Percentiles rank a stretch among this genome's conserved stretches.
These are phyloP conservation scores for Mionectes olivaceus DNA, from an alignment of 2,797 vertebrate genomes.

Conservation along the genomic window DNA sequence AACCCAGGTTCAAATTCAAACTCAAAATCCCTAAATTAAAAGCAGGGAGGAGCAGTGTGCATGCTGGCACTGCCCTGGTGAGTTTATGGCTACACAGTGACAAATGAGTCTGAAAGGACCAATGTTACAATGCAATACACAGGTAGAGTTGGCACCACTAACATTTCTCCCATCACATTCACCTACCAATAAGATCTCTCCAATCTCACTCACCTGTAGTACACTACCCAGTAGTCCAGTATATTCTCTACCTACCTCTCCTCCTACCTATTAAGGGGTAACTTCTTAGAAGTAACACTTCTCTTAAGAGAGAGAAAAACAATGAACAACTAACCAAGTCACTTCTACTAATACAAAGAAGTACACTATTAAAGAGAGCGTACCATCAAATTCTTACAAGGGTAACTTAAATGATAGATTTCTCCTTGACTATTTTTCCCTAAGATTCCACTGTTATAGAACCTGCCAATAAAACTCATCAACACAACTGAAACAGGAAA, in stretches of 20 bases:
- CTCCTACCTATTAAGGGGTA: not conserved
- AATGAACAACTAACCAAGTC: not conserved
- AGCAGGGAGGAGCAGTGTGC: not conserved
- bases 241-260: not conserved
- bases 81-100: not conserved
- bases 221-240: not conserved
- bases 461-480: conserved; percentile 26
- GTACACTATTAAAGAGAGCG: not conserved
- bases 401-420: not conserved
- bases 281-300: not conserved
- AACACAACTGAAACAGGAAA: conserved; percentile 29
- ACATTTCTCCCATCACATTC: not conserved
- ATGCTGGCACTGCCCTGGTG: not conserved
- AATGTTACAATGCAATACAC: not conserved
- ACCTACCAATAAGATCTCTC: not conserved
- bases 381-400: not conserved
- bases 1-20: not conserved
- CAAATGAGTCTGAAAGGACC: not conserved
- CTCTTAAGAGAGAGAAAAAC: conserved; percentile 4
- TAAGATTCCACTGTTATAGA: not conserved
- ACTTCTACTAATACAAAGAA: not conserved
- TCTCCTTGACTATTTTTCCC: not conserved
- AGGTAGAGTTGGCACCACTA: not conserved
- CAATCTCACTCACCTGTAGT: not conserved
- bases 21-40: not conserved